Percentiles rank a stretch among this genome's conserved stretches.
Conservation (phyloP, 2,888 invertebrate genomes). For the Parelbella ahira region DNA sequence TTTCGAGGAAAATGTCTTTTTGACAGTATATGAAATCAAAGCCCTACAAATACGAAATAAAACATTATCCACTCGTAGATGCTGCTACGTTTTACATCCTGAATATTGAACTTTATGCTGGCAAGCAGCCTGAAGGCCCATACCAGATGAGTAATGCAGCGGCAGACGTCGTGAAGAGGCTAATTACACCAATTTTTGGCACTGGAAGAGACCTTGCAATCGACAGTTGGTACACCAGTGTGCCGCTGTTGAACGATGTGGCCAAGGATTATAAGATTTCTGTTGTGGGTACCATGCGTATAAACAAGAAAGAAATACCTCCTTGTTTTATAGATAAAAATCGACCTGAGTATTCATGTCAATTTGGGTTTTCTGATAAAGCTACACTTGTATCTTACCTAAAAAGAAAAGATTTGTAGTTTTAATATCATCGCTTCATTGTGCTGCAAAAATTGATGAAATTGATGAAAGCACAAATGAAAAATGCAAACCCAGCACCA, state of each 20-base stretch:
- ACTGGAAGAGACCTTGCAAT: constrained; percentile 36
- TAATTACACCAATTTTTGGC: constrained; percentile 36
- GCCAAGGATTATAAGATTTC: constrained; percentile 29
- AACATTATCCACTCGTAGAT: constrained; percentile 23
- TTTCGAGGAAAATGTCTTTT: constrained; percentile 30
- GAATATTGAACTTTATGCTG: constrained; percentile 38
- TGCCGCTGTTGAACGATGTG: constrained; percentile 34
- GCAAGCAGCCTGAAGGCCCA: constrained; percentile 37
- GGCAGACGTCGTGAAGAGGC: constrained; percentile 34
- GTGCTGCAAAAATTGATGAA: constrained; percentile 25
- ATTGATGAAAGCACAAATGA: constrained; percentile 29
- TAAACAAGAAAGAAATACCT: constrained; percentile 31
- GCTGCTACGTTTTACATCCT: constrained; percentile 33
- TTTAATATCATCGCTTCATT: constrained; percentile 27
- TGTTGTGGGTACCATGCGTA: constrained; percentile 31
- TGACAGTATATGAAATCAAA: constrained; percentile 20
- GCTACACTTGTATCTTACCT: constrained; percentile 33
- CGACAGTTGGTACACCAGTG: constrained; percentile 38
- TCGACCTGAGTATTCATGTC: constrained; percentile 25
- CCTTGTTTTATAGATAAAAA: constrained; percentile 27
- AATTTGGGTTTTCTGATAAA: constrained; percentile 25
- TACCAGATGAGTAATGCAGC: constrained; percentile 34
- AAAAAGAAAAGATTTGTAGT: constrained; percentile 30
- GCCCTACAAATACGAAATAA: constrained; percentile 12
- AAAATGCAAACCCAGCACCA: constrained; percentile 25